Evolutionary conservation across 2,113 vertebrate species (phyloP).

Genomic region (Entelurus aequoreus): DNA sequence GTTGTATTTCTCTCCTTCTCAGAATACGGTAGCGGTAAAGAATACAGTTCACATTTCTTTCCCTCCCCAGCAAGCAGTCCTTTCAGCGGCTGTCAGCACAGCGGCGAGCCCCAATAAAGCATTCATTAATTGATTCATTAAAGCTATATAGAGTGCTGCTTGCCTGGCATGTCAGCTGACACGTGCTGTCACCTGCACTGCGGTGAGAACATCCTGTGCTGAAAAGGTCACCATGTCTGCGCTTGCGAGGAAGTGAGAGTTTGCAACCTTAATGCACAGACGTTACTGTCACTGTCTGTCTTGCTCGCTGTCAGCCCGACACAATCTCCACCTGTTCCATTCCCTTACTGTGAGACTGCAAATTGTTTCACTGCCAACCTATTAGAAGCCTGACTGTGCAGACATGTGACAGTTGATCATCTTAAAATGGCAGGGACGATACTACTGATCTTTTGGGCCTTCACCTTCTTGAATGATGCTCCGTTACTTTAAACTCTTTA

Average conservation of each 20-base stretch:
- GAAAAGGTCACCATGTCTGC: conserved; percentile 57
- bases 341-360: background rate
- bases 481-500: background rate
- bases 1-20: conserved; percentile 1
- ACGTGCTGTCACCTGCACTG: conserved; percentile 31
- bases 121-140: conserved; percentile 40
- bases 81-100: conserved; percentile 12
- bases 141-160: conserved; percentile 19
- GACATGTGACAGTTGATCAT: background rate
- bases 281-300: conserved; percentile 32
- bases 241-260: conserved; percentile 37
- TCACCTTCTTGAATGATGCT: background rate
- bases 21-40: background rate
- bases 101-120: conserved; percentile 12
- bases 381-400: conserved; percentile 1
- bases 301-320: conserved; percentile 20
- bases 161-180: conserved; percentile 30
- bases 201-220: conserved; percentile 29
- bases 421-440: background rate
- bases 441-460: background rate
- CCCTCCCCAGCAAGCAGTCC: background rate
- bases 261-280: conserved; percentile 42
- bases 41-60: conserved; percentile 10
- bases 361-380: conserved; percentile 4
- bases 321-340: background rate